Percentiles rank a stretch among this genome's conserved stretches.
phyloP scores from a whole-genome alignment of 2,888 invertebrate genomes.

The Pachymerium ferrugineum region DNA sequence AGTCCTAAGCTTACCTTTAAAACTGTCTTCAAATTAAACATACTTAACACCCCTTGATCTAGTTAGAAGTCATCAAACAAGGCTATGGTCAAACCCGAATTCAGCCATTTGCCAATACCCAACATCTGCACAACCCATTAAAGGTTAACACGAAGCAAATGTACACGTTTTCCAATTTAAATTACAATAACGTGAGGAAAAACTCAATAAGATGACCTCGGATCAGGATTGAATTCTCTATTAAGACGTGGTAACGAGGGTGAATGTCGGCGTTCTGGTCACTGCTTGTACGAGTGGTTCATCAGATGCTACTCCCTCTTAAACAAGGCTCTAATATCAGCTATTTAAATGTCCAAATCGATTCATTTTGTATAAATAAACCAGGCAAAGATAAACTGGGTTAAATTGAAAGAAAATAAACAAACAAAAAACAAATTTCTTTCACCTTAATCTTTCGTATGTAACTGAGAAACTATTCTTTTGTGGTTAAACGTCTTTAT shows the following conservation, averaged over 20 bases:
- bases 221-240: background rate
- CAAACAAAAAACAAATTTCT: background rate
- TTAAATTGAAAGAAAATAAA: background rate
- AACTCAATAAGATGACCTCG: conserved; percentile 10
- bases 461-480: conserved; percentile 18
- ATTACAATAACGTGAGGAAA: no score
- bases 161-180: background rate
- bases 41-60: background rate
- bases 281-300: no score
- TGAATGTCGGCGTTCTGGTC: background rate
- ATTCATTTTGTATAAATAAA: background rate
- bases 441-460: background rate
- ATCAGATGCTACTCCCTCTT: no score
- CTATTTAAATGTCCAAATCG: background rate
- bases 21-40: no score
- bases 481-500: conserved; percentile 24
- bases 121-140: conserved; percentile 10
- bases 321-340: no score
- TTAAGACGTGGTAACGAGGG: background rate
- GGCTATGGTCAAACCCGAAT: background rate
- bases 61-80: background rate
- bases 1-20: no score
- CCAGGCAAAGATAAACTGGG: background rate
- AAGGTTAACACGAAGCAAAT: background rate
- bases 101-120: background rate